These are phyloP conservation scores for Chironex yamaguchii DNA, from an alignment of 30 jellyfish, hydroid and myxozoan genomes.

Conservation along the genomic window DNA sequence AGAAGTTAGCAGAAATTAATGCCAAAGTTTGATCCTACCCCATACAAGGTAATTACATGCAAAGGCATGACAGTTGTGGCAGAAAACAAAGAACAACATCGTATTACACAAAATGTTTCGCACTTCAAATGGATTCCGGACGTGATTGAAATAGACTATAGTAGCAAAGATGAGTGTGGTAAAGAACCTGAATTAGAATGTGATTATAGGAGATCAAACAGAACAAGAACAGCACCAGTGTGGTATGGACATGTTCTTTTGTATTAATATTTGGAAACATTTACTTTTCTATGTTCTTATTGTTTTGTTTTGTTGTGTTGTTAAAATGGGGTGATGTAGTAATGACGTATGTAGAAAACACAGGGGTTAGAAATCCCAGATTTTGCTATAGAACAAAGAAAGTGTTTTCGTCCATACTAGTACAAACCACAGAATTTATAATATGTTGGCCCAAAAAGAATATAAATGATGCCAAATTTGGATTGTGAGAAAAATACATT, in stretches of 20 bases:
- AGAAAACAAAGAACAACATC: neutral
- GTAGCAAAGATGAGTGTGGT: conserved; percentile 11
- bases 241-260: conserved; percentile 3
- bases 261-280: conserved; percentile 10
- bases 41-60: neutral
- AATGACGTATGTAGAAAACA: neutral
- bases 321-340: conserved; percentile 32
- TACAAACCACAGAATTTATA: no score
- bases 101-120: conserved; percentile 14
- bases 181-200: neutral
- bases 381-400: neutral
- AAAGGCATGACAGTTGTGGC: conserved; percentile 1
- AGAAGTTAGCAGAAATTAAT: conserved; percentile 7
- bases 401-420: neutral
- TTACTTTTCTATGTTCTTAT: neutral
- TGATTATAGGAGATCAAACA: conserved; percentile 6
- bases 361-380: neutral
- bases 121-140: conserved; percentile 27
- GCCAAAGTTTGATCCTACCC: conserved; percentile 3
- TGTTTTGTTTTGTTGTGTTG: conserved; percentile 7
- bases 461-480: no score
- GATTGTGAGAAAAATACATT: neutral
- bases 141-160: conserved; percentile 9
- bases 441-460: no score
- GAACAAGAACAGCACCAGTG: neutral